Evolutionary conservation across 2,888 invertebrate genomes (phyloP).

Genomic region (Gastrophysa polygoni): DNA sequence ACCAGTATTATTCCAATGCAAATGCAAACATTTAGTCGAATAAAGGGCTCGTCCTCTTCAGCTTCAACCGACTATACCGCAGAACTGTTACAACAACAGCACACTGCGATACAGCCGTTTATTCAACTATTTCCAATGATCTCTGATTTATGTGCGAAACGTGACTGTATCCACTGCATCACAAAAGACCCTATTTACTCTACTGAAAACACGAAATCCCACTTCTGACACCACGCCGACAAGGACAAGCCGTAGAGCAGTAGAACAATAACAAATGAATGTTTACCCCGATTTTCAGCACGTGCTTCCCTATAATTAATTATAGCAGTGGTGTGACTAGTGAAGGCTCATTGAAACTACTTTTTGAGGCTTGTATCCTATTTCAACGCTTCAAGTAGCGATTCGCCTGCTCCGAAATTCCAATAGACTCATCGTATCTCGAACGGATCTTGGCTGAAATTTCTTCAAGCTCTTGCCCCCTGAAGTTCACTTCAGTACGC

Average conservation of each 20-base stretch:
- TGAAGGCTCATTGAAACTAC: not conserved
- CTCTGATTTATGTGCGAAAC: not conserved
- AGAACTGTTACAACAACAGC: not conserved
- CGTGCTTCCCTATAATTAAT: conserved; percentile 4
- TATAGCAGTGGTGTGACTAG: not conserved
- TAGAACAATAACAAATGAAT: conserved; percentile 6
- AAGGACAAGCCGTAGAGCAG: not conserved
- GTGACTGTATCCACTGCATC: not conserved
- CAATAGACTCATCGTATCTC: too few relatives aligned
- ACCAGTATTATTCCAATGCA: too few relatives aligned
- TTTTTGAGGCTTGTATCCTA: too few relatives aligned
- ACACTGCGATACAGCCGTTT: not conserved
- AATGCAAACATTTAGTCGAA: too few relatives aligned
- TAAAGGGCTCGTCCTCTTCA: not conserved
- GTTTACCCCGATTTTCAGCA: conserved; percentile 1
- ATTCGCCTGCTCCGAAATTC: too few relatives aligned
- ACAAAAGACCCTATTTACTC: not conserved
- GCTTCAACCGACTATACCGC: not conserved
- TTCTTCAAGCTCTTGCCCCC: too few relatives aligned
- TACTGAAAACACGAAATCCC: conserved; percentile 1
- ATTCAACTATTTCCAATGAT: not conserved
- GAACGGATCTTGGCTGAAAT: too few relatives aligned
- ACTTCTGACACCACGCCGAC: not conserved
- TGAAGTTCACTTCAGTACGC: too few relatives aligned
- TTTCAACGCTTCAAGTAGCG: too few relatives aligned